These are phyloP conservation scores for Oreonectes daqikongensis DNA, from an alignment of 2,797 vertebrate species.

Conservation along the genomic window DNA sequence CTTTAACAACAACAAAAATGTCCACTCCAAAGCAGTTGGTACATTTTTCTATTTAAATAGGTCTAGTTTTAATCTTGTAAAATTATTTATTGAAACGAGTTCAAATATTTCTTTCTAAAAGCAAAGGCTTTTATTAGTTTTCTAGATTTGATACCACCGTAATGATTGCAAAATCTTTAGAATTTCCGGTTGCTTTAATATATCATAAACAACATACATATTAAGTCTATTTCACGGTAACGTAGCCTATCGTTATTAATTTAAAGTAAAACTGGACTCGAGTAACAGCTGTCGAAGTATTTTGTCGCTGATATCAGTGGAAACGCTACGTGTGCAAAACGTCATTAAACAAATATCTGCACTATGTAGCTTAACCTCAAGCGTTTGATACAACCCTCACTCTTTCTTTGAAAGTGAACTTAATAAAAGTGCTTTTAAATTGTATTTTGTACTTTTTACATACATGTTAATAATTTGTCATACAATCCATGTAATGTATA, in stretches of 20 bases:
- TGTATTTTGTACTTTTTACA: too few relatives aligned
- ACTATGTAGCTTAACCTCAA: constrained; percentile 41
- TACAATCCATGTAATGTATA: too few relatives aligned
- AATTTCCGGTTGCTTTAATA: background rate
- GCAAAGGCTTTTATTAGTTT: too few relatives aligned
- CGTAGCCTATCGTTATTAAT: background rate
- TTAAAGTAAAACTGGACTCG: background rate
- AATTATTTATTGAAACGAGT: background rate
- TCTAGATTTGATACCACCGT: too few relatives aligned
- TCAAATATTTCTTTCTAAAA: background rate
- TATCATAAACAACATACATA: background rate
- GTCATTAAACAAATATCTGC: constrained; percentile 63
- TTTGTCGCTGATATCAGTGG: background rate
- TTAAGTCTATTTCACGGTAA: background rate
- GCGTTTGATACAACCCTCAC: background rate
- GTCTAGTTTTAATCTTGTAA: background rate
- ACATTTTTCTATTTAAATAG: background rate
- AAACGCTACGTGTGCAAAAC: constrained; percentile 58
- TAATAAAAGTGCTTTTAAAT: background rate
- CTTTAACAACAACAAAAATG: background rate
- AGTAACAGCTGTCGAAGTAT: background rate
- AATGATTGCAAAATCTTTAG: background rate
- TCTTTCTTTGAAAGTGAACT: background rate
- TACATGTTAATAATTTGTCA: too few relatives aligned
- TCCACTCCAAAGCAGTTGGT: background rate